Conservation (phyloP, 2,888 invertebrate genomes). For the Drosophila putrida region DNA sequence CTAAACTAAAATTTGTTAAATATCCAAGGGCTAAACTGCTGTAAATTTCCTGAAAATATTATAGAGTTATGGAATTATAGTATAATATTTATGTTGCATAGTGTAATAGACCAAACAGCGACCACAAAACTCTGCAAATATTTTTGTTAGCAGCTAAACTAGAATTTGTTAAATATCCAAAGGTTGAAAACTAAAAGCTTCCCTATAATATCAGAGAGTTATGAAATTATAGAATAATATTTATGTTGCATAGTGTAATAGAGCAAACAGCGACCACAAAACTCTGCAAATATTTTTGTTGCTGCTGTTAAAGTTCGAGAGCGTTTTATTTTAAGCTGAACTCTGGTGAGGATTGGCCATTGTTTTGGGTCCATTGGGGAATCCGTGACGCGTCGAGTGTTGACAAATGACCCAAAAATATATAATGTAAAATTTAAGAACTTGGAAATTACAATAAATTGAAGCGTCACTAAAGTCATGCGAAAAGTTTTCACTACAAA, state of each 20-base stretch:
- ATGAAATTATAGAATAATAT: not conserved
- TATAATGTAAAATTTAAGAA: constrained; percentile 12
- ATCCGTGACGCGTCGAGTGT: constrained; percentile 35
- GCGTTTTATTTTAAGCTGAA: constrained; percentile 36
- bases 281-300: constrained; percentile 13
- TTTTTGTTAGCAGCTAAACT: constrained; percentile 4
- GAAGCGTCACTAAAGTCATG: constrained; percentile 1
- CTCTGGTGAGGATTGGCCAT: constrained; percentile 31
- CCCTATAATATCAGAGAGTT: not conserved
- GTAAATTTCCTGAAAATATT: not conserved
- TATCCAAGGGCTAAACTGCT: no score
- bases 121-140: constrained; percentile 7
- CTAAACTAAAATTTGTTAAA: no score
- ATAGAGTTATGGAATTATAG: not conserved
- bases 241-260: constrained; percentile 21
- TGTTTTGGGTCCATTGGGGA: constrained; percentile 40
- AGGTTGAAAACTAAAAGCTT: not conserved
- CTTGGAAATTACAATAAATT: constrained; percentile 8
- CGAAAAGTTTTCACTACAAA: constrained; percentile 9
- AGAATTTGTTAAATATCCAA: no score
- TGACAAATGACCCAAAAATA: constrained; percentile 38
- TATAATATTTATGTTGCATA: constrained; percentile 10
- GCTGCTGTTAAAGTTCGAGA: not conserved
- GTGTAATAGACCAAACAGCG: constrained; percentile 5
- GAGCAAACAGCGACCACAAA: not conserved